Percentiles rank a stretch among this genome's conserved stretches.
phyloP scores from a whole-genome alignment of 92 coral and sea anemone genomes.

The Epizoanthus ramosus region DNA sequence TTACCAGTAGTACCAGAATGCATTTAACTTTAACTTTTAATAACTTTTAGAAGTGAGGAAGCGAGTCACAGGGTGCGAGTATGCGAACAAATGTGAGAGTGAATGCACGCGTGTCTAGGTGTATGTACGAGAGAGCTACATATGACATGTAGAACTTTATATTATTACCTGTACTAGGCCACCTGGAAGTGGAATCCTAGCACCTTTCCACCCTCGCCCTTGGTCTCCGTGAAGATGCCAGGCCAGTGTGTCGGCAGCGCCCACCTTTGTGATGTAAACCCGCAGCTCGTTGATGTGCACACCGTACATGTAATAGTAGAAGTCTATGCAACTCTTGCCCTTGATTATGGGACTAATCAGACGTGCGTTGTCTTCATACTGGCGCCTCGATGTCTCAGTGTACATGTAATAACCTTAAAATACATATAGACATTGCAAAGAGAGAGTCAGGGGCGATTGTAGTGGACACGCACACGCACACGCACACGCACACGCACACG shows the following conservation, averaged over 20 bases:
- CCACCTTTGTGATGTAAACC: neutral
- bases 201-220: conserved; percentile 24
- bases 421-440: too few relatives aligned
- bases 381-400: conserved; percentile 16
- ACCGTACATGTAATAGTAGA: conserved; percentile 28
- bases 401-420: conserved; percentile 26
- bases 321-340: conserved; percentile 21
- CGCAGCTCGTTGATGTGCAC: conserved; percentile 33
- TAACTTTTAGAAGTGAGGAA: too few relatives aligned
- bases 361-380: conserved; percentile 30
- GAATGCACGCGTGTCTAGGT: too few relatives aligned
- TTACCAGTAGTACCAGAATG: too few relatives aligned
- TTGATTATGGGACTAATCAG: conserved; percentile 25
- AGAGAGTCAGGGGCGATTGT: too few relatives aligned
- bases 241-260: neutral
- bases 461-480: too few relatives aligned
- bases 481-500: too few relatives aligned
- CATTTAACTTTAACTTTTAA: too few relatives aligned
- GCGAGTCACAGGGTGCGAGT: too few relatives aligned
- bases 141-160: too few relatives aligned
- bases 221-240: conserved; percentile 41
- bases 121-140: too few relatives aligned
- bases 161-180: neutral
- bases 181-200: neutral
- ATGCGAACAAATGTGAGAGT: too few relatives aligned